phyloP scores from a whole-genome alignment of 2,797 vertebrate genomes.

The Coendou prehensilis region DNA sequence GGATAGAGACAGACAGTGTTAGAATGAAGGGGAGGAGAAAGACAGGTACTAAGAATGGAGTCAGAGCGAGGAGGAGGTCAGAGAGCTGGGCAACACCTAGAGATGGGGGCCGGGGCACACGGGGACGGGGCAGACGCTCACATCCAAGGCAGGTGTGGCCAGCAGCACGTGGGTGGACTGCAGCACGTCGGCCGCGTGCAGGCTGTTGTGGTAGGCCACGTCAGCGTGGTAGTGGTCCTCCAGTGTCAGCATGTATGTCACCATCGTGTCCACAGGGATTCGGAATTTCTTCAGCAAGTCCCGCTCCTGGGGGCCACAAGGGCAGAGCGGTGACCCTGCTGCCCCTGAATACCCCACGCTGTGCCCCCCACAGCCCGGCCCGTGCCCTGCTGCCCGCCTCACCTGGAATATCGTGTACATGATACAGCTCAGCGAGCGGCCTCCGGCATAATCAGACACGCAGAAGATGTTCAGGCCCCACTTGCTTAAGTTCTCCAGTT shows the following conservation, averaged over 20 bases:
- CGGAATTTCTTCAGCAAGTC: slow-evolving; percentile 95
- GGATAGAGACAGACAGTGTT: not conserved
- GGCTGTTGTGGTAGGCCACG: slow-evolving; percentile 98
- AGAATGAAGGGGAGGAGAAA: not conserved
- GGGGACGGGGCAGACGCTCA: slow-evolving; percentile 81
- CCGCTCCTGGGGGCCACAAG: slow-evolving; percentile 90
- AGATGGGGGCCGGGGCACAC: rapidly evolving
- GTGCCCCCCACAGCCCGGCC: not conserved
- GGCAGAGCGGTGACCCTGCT: not conserved
- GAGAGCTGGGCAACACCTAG: not conserved
- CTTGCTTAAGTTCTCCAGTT: slow-evolving; percentile 96
- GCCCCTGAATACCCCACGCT: not conserved
- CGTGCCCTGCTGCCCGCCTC: not conserved
- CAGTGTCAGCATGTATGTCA: slow-evolving; percentile 96
- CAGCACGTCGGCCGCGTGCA: slow-evolving; percentile 96
- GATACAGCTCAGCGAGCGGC: slow-evolving; percentile 95
- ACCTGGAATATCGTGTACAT: slow-evolving; percentile 98
- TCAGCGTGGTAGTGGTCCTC: slow-evolving; percentile 97
- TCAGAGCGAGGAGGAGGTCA: not conserved
- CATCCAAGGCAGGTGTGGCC: slow-evolving; percentile 95
- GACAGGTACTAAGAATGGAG: not conserved
- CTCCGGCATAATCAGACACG: slow-evolving; percentile 95
- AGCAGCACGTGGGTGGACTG: slow-evolving; percentile 98
- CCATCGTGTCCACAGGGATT: slow-evolving; percentile 95
- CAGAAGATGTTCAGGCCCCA: slow-evolving; percentile 98